A percentile compares a stretch with the other conserved stretches of the same genome.
These are phyloP conservation scores for Gymnothorax reevesii DNA, from an alignment of 2,797 vertebrate genomes.

Conservation along the genomic window DNA sequence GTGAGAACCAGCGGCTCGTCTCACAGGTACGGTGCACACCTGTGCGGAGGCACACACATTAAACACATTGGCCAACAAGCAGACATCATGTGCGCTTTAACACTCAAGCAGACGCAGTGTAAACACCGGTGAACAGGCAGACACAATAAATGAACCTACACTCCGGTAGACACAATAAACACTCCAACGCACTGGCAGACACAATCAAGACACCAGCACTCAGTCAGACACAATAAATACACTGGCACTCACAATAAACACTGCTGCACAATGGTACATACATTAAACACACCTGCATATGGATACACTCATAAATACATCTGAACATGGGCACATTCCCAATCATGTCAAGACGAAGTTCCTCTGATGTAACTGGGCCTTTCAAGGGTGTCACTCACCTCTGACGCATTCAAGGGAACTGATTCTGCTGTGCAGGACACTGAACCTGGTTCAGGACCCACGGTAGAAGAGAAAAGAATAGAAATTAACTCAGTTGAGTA, in stretches of 20 bases:
- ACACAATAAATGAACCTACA: too few relatives aligned
- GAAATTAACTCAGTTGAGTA: too few relatives aligned
- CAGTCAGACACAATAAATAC: background rate
- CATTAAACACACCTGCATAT: background rate
- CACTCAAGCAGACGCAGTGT: too few relatives aligned
- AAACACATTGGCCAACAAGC: too few relatives aligned
- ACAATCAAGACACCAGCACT: background rate
- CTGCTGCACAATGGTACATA: background rate
- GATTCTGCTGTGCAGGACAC: background rate
- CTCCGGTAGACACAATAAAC: too few relatives aligned
- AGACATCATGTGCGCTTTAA: too few relatives aligned
- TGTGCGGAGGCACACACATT: too few relatives aligned
- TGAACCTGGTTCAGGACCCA: background rate
- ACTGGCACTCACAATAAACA: background rate
- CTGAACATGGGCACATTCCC: background rate
- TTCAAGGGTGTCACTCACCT: background rate
- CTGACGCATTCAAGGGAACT: background rate
- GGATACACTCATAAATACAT: background rate
- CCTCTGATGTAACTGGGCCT: background rate
- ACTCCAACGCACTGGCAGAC: too few relatives aligned
- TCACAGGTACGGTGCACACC: too few relatives aligned
- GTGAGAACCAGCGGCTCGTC: slow-evolving; percentile 82
- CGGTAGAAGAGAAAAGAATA: too few relatives aligned
- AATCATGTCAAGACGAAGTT: background rate
- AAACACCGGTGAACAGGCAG: too few relatives aligned